A percentile compares a stretch with the other conserved stretches of the same genome.
These are phyloP conservation scores for Idaea straminata DNA, from an alignment of 2,888 invertebrate genomes.

Conservation along the genomic window DNA sequence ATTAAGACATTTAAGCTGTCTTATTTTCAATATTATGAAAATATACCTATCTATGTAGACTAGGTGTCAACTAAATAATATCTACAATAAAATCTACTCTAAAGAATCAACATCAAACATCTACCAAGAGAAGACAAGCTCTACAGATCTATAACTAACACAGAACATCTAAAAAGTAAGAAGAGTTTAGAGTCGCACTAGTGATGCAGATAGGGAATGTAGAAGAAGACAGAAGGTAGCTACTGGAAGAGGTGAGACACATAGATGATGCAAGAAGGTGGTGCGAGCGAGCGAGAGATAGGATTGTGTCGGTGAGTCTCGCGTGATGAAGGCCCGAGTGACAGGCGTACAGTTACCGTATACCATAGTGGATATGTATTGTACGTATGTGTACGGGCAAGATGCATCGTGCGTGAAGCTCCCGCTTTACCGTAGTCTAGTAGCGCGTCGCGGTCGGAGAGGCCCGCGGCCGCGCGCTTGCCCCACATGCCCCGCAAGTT, in stretches of 20 bases:
- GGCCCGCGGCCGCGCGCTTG: conserved; percentile 77
- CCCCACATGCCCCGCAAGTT: conserved; percentile 91
- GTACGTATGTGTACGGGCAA: conserved; percentile 15
- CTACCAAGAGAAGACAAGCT: conserved; percentile 23
- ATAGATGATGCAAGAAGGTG: not conserved
- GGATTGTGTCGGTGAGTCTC: conserved; percentile 7
- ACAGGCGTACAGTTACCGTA: conserved; percentile 13
- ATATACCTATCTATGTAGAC: not conserved
- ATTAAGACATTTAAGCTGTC: no score
- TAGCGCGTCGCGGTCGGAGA: conserved; percentile 36
- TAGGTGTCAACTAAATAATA: not conserved
- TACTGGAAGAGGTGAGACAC: conserved; percentile 20
- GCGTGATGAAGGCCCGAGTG: conserved; percentile 14
- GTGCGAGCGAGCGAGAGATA: conserved; percentile 10
- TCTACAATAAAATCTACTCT: conserved; percentile 16
- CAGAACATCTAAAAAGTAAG: conserved; percentile 21
- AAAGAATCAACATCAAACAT: conserved; percentile 25
- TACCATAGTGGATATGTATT: not conserved
- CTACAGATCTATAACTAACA: conserved; percentile 18
- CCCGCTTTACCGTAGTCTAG: conserved; percentile 59
- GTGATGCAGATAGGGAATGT: not conserved
- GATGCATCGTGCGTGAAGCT: conserved; percentile 2
- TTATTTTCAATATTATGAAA: no score
- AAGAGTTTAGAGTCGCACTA: conserved; percentile 2
- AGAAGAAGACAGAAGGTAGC: conserved; percentile 5